Evolutionary conservation across 2,888 invertebrate genomes (phyloP).

Genomic region (Agrochola circellaris): DNA sequence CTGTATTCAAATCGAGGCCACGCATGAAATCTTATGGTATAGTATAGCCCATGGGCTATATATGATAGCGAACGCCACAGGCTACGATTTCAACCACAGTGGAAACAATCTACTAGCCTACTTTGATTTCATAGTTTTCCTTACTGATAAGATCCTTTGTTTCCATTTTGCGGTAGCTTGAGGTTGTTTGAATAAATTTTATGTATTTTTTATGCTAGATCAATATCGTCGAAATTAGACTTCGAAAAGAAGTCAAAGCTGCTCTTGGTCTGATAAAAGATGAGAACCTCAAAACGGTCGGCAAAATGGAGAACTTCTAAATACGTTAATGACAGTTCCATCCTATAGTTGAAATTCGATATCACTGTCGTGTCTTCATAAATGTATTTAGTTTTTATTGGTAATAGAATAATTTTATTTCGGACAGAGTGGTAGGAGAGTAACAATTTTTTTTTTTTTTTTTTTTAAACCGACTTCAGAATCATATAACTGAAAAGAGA

Average conservation of each 20-base stretch:
- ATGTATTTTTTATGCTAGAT: not conserved
- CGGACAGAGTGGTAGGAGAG: too few relatives aligned
- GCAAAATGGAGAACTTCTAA: not conserved
- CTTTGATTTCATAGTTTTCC: slow-evolving; percentile 36
- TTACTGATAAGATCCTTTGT: slow-evolving; percentile 26
- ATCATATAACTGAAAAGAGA: too few relatives aligned
- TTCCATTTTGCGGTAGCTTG: slow-evolving; percentile 8
- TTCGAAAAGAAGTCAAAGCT: not conserved
- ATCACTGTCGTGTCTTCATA: not conserved
- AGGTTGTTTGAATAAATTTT: not conserved
- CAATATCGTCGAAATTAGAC: not conserved
- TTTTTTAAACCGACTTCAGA: too few relatives aligned
- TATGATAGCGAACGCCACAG: slow-evolving; percentile 4
- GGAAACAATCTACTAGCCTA: slow-evolving; percentile 21
- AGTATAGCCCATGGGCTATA: too few relatives aligned
- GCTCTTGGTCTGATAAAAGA: not conserved
- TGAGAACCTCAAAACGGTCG: not conserved
- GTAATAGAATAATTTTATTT: too few relatives aligned
- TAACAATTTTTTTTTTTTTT: too few relatives aligned
- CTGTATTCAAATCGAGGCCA: slow-evolving; percentile 33
- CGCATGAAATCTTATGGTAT: slow-evolving; percentile 34
- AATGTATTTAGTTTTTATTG: too few relatives aligned
- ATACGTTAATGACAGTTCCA: not conserved
- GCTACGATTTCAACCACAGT: slow-evolving; percentile 20
- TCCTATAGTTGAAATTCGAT: not conserved